Conservation (phyloP, 2,797 vertebrate genomes). For the Sparus aurata region DNA sequence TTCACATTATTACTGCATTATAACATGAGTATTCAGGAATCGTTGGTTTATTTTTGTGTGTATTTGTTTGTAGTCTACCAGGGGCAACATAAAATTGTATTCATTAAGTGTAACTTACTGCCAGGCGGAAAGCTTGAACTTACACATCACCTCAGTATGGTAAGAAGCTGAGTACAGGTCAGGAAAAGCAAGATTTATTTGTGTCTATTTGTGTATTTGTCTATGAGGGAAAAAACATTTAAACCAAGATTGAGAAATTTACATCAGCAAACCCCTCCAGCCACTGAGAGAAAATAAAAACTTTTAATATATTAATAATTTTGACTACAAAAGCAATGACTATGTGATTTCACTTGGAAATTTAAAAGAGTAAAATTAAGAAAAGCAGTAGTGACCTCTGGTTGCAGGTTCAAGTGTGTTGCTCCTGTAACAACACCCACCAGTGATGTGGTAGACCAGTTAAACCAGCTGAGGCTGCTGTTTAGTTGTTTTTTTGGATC, state of each 20-base stretch:
- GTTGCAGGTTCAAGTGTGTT: background rate
- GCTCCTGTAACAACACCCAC: background rate
- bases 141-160: background rate
- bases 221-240: no score
- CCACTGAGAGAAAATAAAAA: background rate
- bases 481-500: constrained; percentile 11
- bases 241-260: background rate
- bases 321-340: no score
- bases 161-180: background rate
- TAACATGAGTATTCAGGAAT: no score
- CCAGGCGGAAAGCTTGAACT: background rate
- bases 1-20: no score
- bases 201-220: background rate
- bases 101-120: background rate
- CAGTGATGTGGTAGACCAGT: background rate
- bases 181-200: background rate
- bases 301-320: no score
- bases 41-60: no score
- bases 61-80: background rate
- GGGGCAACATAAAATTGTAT: background rate
- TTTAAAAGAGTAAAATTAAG: background rate
- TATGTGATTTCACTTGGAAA: background rate
- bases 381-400: no score
- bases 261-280: no score
- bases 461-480: background rate